These are phyloP conservation scores for Escarpia spicata DNA, from an alignment of 2,888 invertebrate species.

Conservation along the genomic window DNA sequence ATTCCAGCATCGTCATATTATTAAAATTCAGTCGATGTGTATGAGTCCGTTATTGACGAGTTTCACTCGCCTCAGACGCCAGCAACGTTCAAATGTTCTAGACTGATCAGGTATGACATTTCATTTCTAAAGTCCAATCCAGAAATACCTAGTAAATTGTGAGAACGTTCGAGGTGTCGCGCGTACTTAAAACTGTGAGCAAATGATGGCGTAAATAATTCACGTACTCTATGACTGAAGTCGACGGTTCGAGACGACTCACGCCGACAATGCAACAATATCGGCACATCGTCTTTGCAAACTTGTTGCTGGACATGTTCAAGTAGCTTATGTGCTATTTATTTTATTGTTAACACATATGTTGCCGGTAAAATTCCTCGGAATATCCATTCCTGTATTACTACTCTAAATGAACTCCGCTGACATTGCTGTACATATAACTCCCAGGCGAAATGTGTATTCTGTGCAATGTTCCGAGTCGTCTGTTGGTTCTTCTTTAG, in stretches of 20 bases:
- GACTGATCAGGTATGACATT: not conserved
- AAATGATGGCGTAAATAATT: not conserved
- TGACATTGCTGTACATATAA: too few species aligned
- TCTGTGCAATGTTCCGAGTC: not conserved
- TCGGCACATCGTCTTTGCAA: too few species aligned
- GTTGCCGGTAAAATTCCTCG: too few species aligned
- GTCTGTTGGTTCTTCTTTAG: not conserved
- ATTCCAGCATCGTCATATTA: not conserved
- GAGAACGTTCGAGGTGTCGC: not conserved
- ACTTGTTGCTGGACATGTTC: too few species aligned
- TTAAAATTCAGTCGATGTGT: not conserved
- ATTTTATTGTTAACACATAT: too few species aligned
- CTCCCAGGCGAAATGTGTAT: not conserved
- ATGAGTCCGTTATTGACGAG: not conserved
- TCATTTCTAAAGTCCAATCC: not conserved
- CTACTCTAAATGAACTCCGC: too few species aligned
- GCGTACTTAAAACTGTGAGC: too few species aligned
- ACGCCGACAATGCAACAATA: too few species aligned
- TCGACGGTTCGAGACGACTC: too few species aligned
- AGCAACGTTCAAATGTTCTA: not conserved
- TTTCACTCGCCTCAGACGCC: not conserved
- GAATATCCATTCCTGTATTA: too few species aligned
- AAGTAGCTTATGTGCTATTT: too few species aligned
- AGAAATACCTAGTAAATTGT: not conserved
- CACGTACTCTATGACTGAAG: too few species aligned